Evolutionary conservation across 2,888 invertebrate genomes (phyloP).

Genomic region (Baronia brevicornis): DNA sequence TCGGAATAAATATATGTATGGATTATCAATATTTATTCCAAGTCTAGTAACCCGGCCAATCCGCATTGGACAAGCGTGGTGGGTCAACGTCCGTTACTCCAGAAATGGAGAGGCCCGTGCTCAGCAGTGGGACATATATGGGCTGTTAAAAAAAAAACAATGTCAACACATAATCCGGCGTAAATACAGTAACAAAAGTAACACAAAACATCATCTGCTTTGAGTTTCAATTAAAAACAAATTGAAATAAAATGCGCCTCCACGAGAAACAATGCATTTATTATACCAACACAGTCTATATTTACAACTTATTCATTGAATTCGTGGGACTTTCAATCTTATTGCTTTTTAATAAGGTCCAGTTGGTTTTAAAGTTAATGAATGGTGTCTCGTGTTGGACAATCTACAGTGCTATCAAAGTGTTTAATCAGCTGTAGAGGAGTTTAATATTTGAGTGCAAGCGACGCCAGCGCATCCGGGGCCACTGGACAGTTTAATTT

Average conservation of each 20-base stretch:
- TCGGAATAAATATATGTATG: no score
- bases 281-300: conserved; percentile 8
- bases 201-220: conserved; percentile 13
- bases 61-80: no score
- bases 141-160: no score
- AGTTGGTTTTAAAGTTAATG: neutral
- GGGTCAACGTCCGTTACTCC: no score
- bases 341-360: neutral
- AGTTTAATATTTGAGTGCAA: conserved; percentile 38
- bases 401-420: conserved; percentile 26
- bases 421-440: conserved; percentile 54
- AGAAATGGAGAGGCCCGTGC: no score
- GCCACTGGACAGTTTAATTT: conserved; percentile 22
- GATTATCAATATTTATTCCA: no score
- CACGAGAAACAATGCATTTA: conserved; percentile 23
- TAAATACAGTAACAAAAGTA: conserved; percentile 3
- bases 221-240: conserved; percentile 25
- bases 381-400: conserved; percentile 8
- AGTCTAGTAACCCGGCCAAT: no score
- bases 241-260: conserved; percentile 21
- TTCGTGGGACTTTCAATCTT: conserved; percentile 9
- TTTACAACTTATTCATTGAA: conserved; percentile 11
- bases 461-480: conserved; percentile 28
- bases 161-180: no score
- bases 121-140: no score